Conservation (phyloP, 2,113 vertebrate species). For the Steatornis caripensis region DNA sequence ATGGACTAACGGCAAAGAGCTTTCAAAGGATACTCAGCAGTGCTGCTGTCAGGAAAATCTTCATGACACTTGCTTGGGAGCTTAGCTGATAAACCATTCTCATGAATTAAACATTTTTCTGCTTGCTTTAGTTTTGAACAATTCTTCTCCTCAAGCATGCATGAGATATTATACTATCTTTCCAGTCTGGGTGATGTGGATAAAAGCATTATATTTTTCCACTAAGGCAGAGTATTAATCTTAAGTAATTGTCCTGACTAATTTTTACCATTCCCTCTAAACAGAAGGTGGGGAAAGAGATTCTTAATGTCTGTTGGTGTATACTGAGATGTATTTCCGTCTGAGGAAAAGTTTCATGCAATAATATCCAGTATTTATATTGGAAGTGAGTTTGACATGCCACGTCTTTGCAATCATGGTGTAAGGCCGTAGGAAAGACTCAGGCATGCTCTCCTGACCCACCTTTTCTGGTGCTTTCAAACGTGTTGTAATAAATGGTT, state of each 20-base stretch:
- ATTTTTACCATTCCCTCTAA: not conserved
- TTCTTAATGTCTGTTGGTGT: not conserved
- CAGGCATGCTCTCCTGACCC: not conserved
- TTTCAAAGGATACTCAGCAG: not conserved
- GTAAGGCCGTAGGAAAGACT: not conserved
- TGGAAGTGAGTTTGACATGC: not conserved
- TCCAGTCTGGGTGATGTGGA: not conserved
- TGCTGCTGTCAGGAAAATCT: not conserved
- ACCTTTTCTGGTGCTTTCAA: not conserved
- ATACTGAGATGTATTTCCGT: not conserved
- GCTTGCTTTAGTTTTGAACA: not conserved
- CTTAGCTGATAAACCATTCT: not conserved
- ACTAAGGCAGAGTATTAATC: not conserved
- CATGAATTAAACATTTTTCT: not conserved
- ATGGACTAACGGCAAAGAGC: not conserved
- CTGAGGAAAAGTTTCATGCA: not conserved
- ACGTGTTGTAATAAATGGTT: not conserved
- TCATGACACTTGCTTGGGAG: not conserved
- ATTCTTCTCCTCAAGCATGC: not conserved
- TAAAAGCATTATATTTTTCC: not conserved
- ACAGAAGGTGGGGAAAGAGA: not conserved
- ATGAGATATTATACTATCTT: not conserved
- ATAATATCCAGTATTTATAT: not conserved
- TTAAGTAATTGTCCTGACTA: not conserved
- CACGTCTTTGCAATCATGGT: fast-evolving